phyloP scores from a whole-genome alignment of 2,113 vertebrate genomes.

The Triplophysa tibetana region DNA sequence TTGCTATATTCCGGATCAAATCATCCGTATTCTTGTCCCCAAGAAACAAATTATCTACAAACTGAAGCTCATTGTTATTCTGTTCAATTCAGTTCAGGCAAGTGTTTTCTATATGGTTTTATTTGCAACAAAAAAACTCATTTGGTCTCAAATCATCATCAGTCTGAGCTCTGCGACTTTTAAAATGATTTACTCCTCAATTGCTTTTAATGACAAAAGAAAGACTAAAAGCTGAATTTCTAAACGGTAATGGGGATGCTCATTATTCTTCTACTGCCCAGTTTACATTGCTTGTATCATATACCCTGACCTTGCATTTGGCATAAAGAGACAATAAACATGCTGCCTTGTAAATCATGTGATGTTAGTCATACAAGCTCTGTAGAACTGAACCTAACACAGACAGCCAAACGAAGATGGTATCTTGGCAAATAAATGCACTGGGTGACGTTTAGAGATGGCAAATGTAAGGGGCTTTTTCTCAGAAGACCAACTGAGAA shows the following conservation, averaged over 20 bases:
- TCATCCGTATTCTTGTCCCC: not conserved
- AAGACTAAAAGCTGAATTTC: not conserved
- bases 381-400: not conserved
- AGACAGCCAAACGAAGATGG: too few species aligned
- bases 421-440: too few species aligned
- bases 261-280: not conserved
- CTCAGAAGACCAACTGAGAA: too few species aligned
- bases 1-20: not conserved
- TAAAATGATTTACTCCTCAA: not conserved
- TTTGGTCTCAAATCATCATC: not conserved
- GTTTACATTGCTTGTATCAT: not conserved
- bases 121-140: conserved; percentile 14
- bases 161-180: not conserved
- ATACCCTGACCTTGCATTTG: not conserved
- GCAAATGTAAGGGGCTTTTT: too few species aligned
- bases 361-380: not conserved
- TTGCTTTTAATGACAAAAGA: conserved; percentile 9
- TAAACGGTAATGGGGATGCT: not conserved
- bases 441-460: too few species aligned
- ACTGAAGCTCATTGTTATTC: not conserved
- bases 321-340: not conserved
- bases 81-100: conserved; percentile 12
- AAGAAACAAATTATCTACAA: conserved; percentile 13
- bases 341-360: not conserved
- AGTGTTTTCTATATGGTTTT: conserved; percentile 15